Evolutionary conservation across 2,888 invertebrate genomes (phyloP), one percentile per base, ranked within the genome.

Genomic region (Diaphora mendica): DNA sequence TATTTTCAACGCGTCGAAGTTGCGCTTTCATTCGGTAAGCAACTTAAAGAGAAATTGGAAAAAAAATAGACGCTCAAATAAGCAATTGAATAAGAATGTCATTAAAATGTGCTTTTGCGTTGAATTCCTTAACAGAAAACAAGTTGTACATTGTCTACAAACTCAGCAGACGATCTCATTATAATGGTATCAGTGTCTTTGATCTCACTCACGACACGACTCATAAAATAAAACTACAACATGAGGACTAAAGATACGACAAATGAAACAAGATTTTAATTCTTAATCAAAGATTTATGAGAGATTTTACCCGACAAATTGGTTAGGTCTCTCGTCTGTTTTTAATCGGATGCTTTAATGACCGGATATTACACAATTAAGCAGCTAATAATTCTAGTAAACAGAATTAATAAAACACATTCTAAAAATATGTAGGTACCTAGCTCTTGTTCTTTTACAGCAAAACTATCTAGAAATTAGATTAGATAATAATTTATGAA

Each of bases 111-210:
- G 68, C 70, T 71, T 71, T 44, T 71, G 65, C 65, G 44, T 64
- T 44, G 68, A 71, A 72, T 68, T 77, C 20, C 35, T 35, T 75
- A 70, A 76, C 73, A 73, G 72, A 79, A 82, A 79, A 82, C 69
- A 82, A 79, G 62, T 74, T 67, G 73, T 82, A 82, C 77, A 76
- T 76, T 77, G 84, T 82, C 80, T 84, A 71, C 64, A 51, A 67
- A 76, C 70, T 75, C 79, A 77, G 75, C 82, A 78, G 78, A 74
- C 77, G 72, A 70, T 74, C 80, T 82, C 82, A 84, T 84, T 82
- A 82, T 74, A 79, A 73, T 74, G 76, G 75, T 82, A 82, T 84
- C 82, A 79, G 55, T 67, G 82, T 82, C 84, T 82, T 70, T 33
- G 76, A 82, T 84, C 82, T 82, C 44, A 76, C 71, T 75, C 78